A percentile compares a stretch with the other conserved stretches of the same genome.
These are phyloP conservation scores for Scaptomyza graminum DNA, from an alignment of 1,140 invertebrate species.

Conservation along the genomic window DNA sequence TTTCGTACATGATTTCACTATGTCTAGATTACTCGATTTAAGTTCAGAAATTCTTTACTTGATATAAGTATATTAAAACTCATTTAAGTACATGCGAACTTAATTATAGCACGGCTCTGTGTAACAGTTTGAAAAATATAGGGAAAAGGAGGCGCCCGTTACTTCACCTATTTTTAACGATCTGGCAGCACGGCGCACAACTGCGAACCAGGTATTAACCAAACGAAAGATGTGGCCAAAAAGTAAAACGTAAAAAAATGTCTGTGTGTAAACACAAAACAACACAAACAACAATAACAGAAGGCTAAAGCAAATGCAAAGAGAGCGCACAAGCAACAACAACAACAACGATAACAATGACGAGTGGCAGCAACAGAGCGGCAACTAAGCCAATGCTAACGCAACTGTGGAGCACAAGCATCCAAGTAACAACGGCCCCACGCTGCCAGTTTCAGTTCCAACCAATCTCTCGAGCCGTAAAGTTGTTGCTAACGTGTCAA, in stretches of 20 bases:
- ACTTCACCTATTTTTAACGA: conserved; percentile 15
- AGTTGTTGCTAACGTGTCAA: conserved; percentile 62
- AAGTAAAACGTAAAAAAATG: conserved; percentile 48
- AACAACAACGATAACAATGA: conserved; percentile 31
- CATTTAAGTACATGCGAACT: no score
- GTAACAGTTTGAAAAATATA: conserved; percentile 22
- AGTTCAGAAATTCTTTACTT: no score
- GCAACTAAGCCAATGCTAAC: conserved; percentile 31
- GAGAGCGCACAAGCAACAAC: conserved; percentile 9
- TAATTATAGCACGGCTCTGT: no score
- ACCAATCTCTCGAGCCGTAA: conserved; percentile 65
- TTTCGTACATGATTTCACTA: no score
- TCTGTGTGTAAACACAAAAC: conserved; percentile 49
- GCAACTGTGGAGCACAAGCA: conserved; percentile 46
- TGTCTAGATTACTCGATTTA: no score
- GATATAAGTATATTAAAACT: no score
- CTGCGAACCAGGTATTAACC: conserved; percentile 45
- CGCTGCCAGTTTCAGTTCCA: conserved; percentile 57
- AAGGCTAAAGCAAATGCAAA: conserved; percentile 21
- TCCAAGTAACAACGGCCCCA: conserved; percentile 14
- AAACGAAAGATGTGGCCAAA: conserved; percentile 75
- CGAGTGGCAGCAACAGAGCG: conserved; percentile 33
- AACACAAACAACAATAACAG: conserved; percentile 13
- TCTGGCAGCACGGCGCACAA: conserved; percentile 47
- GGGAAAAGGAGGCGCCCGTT: background rate